Percentiles rank a stretch among this genome's conserved stretches.
Evolutionary conservation across 37 sponge, comb jelly and placozoan species (phyloP).

Genomic region (Corticium candelabrum): DNA sequence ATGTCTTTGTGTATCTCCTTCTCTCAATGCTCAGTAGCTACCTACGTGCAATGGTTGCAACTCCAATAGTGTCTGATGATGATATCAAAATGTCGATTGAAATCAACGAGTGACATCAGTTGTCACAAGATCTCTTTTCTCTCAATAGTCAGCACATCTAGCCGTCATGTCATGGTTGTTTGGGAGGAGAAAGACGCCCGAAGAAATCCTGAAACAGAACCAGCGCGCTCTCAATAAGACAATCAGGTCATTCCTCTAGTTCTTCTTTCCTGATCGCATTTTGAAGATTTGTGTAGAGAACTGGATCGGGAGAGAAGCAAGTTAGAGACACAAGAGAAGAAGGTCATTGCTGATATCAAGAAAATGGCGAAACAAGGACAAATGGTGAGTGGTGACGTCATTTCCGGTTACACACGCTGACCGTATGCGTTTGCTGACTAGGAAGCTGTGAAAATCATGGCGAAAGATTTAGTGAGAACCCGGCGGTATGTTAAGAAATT

Average conservation of each 20-base stretch:
- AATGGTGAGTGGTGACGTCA: slow-evolving; percentile 69
- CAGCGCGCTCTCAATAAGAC: slow-evolving; percentile 88
- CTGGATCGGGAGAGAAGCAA: slow-evolving; percentile 70
- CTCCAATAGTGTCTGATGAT: too few species aligned
- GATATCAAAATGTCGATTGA: too few species aligned
- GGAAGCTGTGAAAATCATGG: slow-evolving; percentile 13
- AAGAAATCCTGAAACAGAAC: slow-evolving; percentile 90
- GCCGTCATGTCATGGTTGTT: slow-evolving; percentile 33
- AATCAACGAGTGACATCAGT: too few species aligned
- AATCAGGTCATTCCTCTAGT: slow-evolving; percentile 13
- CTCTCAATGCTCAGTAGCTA: too few species aligned
- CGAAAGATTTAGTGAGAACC: slow-evolving; percentile 78
- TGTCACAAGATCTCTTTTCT: too few species aligned
- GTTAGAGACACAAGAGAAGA: slow-evolving; percentile 91
- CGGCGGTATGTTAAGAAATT: slow-evolving; percentile 87
- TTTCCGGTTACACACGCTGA: background rate
- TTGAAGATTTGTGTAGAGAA: slow-evolving; percentile 32
- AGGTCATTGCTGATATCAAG: slow-evolving; percentile 87
- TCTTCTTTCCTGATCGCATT: background rate
- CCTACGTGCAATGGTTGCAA: too few species aligned
- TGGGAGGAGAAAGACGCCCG: slow-evolving; percentile 55
- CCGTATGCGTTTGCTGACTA: too few species aligned
- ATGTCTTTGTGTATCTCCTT: too few species aligned
- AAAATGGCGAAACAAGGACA: slow-evolving; percentile 98
- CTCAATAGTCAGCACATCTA: too few species aligned